These are phyloP conservation scores for Pseudorhiza aurosa DNA, from an alignment of 30 jellyfish, hydroid and myxozoan genomes.

Conservation along the genomic window DNA sequence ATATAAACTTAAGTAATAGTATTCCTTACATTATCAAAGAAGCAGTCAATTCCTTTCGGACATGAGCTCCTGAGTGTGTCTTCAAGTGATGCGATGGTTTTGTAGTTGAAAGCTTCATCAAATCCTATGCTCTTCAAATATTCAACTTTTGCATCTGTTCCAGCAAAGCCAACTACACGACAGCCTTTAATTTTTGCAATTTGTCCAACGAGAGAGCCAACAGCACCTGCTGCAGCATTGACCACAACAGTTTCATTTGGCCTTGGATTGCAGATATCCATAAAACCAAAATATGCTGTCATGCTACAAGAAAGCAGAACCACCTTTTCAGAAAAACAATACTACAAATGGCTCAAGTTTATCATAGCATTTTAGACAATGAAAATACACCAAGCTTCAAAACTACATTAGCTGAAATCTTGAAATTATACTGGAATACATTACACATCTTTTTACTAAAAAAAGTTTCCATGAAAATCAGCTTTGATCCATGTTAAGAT, in stretches of 20 bases:
- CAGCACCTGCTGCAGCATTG: conserved; percentile 97
- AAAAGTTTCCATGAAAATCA: too few relatives aligned
- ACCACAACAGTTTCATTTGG: conserved; percentile 84
- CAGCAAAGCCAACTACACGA: conserved; percentile 86
- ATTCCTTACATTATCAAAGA: conserved; percentile 83
- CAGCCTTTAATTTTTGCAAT: conserved; percentile 91
- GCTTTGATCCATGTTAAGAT: too few relatives aligned
- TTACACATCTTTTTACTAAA: too few relatives aligned
- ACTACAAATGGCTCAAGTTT: too few relatives aligned
- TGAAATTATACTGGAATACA: too few relatives aligned
- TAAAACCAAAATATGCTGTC: conserved; percentile 92
- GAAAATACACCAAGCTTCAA: too few relatives aligned
- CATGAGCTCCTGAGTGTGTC: conserved; percentile 65
- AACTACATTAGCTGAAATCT: too few relatives aligned
- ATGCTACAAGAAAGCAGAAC: conserved; percentile 52
- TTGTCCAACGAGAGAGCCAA: conserved; percentile 91
- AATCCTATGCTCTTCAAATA: conserved; percentile 78
- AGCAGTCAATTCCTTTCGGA: conserved; percentile 95
- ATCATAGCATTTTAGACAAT: too few relatives aligned
- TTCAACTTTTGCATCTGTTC: conserved; percentile 84
- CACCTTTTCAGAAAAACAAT: too few relatives aligned
- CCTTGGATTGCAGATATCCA: conserved; percentile 79
- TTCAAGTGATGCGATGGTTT: conserved; percentile 60
- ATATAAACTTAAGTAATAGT: too few relatives aligned
- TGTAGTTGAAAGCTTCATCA: conserved; percentile 87